Percentiles rank a stretch among this genome's conserved stretches.
Conservation (phyloP, 1,140 invertebrate species). For the Schlechtendalia chinensis region DNA sequence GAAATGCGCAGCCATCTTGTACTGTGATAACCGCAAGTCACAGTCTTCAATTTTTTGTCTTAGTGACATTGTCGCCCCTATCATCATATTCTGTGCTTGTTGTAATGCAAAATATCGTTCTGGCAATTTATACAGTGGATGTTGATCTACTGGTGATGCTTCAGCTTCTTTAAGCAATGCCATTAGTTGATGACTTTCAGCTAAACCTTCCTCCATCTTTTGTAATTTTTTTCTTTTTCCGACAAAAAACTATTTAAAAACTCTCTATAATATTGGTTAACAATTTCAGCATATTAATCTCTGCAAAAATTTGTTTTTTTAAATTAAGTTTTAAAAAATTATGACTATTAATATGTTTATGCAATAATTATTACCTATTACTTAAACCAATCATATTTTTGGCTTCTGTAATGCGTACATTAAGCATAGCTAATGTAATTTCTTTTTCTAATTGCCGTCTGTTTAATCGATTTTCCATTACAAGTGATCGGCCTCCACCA, state of each 20-base stretch:
- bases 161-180: slow-evolving; percentile 75
- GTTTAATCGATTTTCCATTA: slow-evolving; percentile 56
- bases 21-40: slow-evolving; percentile 67
- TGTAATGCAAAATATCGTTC: slow-evolving; percentile 68
- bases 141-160: slow-evolving; percentile 60
- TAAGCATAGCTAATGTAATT: slow-evolving; percentile 79
- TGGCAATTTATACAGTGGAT: slow-evolving; percentile 69
- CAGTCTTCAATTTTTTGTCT: slow-evolving; percentile 69
- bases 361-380: slow-evolving; percentile 68
- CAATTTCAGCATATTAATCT: slow-evolving; percentile 57
- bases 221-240: slow-evolving; percentile 61
- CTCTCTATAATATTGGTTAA: slow-evolving; percentile 57
- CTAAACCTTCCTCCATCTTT: slow-evolving; percentile 63
- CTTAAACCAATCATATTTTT: slow-evolving; percentile 73
- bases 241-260: slow-evolving; percentile 63
- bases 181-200: slow-evolving; percentile 72
- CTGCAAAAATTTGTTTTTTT: slow-evolving; percentile 53
- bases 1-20: slow-evolving; percentile 54
- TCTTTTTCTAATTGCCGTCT: slow-evolving; percentile 71
- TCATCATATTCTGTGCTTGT: slow-evolving; percentile 66
- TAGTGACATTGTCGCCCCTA: slow-evolving; percentile 64
- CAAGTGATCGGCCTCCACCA: slow-evolving; percentile 59
- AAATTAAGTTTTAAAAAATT: not conserved
- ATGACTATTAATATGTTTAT: not conserved
- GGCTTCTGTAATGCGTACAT: slow-evolving; percentile 78